Conservation (phyloP, 1,140 invertebrate genomes). For the Drosophila lacteicornis region DNA sequence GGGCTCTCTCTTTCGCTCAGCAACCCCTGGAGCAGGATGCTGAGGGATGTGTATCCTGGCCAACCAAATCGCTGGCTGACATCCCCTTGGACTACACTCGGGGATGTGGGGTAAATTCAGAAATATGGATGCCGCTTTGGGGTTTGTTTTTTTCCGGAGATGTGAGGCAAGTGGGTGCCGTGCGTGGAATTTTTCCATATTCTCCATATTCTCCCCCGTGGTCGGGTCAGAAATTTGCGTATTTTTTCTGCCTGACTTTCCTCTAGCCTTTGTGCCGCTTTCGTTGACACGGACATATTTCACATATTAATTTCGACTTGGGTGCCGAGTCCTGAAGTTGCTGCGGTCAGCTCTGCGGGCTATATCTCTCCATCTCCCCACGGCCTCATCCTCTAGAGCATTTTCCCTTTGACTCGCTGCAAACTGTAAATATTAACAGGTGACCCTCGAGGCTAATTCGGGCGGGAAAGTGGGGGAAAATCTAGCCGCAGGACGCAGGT, state of each 20-base stretch:
- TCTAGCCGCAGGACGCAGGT: background rate
- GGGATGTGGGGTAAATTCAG: background rate
- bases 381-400: background rate
- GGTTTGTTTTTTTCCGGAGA: background rate
- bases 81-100: background rate
- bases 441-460: slow-evolving; percentile 27
- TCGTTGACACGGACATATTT: slow-evolving; percentile 51
- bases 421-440: slow-evolving; percentile 45
- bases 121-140: slow-evolving; percentile 1
- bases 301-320: slow-evolving; percentile 62
- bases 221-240: slow-evolving; percentile 14
- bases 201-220: slow-evolving; percentile 52
- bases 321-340: slow-evolving; percentile 16
- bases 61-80: slow-evolving; percentile 77
- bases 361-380: background rate
- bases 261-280: slow-evolving; percentile 10
- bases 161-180: background rate
- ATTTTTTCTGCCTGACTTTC: slow-evolving; percentile 2
- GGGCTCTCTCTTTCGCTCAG: slow-evolving; percentile 12
- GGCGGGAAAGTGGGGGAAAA: background rate
- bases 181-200: slow-evolving; percentile 53
- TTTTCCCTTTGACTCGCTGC: slow-evolving; percentile 28
- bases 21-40: slow-evolving; percentile 68
- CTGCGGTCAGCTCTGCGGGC: slow-evolving; percentile 32
- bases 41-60: slow-evolving; percentile 60